Conservation (phyloP, 2,113 vertebrate genomes). For the Odocoileus virginianus region DNA sequence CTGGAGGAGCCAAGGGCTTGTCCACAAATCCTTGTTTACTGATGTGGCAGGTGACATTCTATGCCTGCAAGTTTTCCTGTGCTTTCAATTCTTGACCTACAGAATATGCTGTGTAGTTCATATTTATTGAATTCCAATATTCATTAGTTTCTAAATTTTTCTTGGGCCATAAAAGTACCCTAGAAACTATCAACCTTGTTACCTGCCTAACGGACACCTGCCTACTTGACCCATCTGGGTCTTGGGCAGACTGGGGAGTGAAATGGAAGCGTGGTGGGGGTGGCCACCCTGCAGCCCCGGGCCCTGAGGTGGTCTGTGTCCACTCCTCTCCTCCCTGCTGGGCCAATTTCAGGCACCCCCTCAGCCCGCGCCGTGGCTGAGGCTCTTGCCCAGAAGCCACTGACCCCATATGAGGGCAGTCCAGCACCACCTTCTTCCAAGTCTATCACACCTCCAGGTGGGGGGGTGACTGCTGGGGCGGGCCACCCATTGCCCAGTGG, state of each 20-base stretch:
- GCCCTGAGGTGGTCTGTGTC: not conserved
- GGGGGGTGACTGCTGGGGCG: not conserved
- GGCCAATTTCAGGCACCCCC: not conserved
- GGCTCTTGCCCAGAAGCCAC: not conserved
- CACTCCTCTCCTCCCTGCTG: not conserved
- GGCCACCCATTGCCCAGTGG: not conserved
- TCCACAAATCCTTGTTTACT: not conserved
- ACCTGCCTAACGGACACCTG: not conserved
- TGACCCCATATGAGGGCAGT: not conserved
- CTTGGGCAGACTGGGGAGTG: not conserved
- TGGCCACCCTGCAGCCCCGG: not conserved
- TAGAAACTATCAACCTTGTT: not conserved
- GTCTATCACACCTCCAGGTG: fast-evolving
- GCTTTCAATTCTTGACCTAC: not conserved
- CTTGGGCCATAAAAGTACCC: not conserved
- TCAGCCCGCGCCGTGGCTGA: not conserved
- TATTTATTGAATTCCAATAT: not conserved
- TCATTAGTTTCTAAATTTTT: not conserved
- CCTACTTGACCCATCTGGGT: not conserved
- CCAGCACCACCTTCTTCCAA: not conserved
- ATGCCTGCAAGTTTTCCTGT: not conserved
- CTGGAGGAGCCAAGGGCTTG: not conserved
- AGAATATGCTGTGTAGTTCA: not conserved
- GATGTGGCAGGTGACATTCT: not conserved
- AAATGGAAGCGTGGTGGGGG: not conserved